Evolutionary conservation across 2,797 vertebrate species (phyloP), one percentile per base, ranked within the genome.

Genomic region (Smutsia gigantea): DNA sequence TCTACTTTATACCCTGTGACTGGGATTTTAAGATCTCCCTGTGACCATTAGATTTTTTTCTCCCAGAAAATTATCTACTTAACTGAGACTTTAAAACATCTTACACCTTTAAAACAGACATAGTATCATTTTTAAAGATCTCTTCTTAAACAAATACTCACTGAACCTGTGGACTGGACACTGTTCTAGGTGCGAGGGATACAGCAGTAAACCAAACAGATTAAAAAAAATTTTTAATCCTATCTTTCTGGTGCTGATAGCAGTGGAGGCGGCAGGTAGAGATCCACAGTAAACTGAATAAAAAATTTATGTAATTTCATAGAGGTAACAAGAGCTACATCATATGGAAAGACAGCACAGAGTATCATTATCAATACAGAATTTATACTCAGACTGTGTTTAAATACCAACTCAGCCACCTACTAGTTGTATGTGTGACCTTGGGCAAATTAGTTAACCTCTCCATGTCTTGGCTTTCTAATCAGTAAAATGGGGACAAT

Each of bases 111-210:
- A 74, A 37, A 93, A 74, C 5, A 68, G 21, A 90, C 34, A 72
- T 31, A 63, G 25, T 75, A 4, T 42, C 46, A n/a, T 90, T 92
- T 92, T 88, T 31, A 88, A 94, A 87, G 37, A 61, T 71, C 37
- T 94, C 14, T 82, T 85, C 55, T 85, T 91, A 59, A 85, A 75
- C 19, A 96, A 87, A 90, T 39, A 91, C 31, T 74, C 37, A 85
- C 1, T 63, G 25, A 82, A 61, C 14, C 42, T n/a, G 69, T 6
- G 6, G 39, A 57, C 31, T 37, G 94, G 55, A 93, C 57, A 53
- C 19, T 72, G 75, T 66, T 42, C 49, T n/a, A 63, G 49, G 31
- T 90, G 42, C 17, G 34, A 94, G 39, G 78, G 25, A 82, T 31
- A 88, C 5, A 37, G 63, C 8, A 74, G 25, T 37, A 84, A 95